Base-by-base conservation (phyloP, 2,113 vertebrate species). In the Festucalex cinctus region DNA sequence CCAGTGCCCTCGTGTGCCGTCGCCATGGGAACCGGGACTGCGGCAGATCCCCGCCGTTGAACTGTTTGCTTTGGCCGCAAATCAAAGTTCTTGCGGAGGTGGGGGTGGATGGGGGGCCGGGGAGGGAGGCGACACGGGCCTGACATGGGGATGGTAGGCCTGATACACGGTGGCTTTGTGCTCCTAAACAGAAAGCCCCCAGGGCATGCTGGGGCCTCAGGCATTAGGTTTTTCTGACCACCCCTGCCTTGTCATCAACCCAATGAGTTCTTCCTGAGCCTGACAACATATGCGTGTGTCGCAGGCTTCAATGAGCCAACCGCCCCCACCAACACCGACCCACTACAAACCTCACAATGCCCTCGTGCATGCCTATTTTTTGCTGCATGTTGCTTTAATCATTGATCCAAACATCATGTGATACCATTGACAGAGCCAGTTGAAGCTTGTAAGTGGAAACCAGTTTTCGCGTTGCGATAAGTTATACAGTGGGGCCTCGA, bases 11-110 rank as follows among this genome's bases (percentile, higher is more conserved):
- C 60, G 73, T 71, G 83, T 80, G 59, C 69, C 39, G 82, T 91
- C 83, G 48, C 92, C 79, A 68, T 84, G 90, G 93, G 84, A 91
- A 87, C 88, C 0, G 53, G 78, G 67, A 65, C 74, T 64, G 57
- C 8, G 71, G 73, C 83, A 74, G 91, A 16, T 16, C 86, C 85
- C 19, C 74, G 72, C 39, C 54, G 86, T 77, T 83, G 77, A 37
- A 36, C 24, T 91, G 85, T 94, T 95, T 93, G 85, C 88, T 71
- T 93, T 94, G 93, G 93, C 91, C 78, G 58, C 5, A 59, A 88
- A 89, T 92, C 92, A 94, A 91, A 94, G 90, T 71, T 1, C 2
- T 9, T 43, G 74, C 56, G 68, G 70, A 85, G 84, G 79, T 78
- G 70, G 83, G 71, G 75, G 81, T 84, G 82, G 77, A 67, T 58